Conservation (phyloP, 2,113 vertebrate genomes). For the Laterallus jamaicensis region DNA sequence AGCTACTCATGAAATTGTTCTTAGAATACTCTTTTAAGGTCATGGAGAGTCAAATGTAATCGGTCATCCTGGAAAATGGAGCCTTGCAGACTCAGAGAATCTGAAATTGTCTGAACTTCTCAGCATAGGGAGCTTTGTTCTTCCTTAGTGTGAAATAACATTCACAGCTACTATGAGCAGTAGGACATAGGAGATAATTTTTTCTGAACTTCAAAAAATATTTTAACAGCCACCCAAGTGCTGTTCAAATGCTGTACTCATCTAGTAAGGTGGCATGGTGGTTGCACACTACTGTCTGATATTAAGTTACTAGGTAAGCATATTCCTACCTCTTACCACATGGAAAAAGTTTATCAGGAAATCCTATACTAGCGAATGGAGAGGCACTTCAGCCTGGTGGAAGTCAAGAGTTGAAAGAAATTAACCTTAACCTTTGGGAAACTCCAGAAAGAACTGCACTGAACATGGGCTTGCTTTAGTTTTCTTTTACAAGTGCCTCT, state of each 20-base stretch:
- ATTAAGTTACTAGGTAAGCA: background rate
- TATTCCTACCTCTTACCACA: background rate
- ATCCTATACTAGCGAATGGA: background rate
- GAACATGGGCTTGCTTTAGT: background rate
- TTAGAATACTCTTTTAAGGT: background rate
- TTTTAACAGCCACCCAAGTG: background rate
- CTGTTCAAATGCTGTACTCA: background rate
- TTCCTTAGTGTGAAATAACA: background rate
- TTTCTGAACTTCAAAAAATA: background rate
- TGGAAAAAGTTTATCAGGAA: background rate
- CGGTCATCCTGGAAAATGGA: background rate
- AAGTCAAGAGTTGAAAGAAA: background rate
- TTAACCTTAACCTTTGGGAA: background rate
- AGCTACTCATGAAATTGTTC: background rate
- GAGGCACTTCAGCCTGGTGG: background rate
- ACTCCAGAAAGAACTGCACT: background rate
- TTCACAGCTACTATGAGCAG: background rate
- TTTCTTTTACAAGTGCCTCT: background rate
- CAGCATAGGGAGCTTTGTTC: background rate
- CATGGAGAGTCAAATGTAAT: background rate
- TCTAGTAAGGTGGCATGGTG: background rate
- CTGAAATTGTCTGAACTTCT: background rate
- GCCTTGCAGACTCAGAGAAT: background rate
- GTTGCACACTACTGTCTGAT: background rate
- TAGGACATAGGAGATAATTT: background rate